Conservation (phyloP, 92 coral and sea anemone genomes). For the Palythoa caribaeorum region DNA sequence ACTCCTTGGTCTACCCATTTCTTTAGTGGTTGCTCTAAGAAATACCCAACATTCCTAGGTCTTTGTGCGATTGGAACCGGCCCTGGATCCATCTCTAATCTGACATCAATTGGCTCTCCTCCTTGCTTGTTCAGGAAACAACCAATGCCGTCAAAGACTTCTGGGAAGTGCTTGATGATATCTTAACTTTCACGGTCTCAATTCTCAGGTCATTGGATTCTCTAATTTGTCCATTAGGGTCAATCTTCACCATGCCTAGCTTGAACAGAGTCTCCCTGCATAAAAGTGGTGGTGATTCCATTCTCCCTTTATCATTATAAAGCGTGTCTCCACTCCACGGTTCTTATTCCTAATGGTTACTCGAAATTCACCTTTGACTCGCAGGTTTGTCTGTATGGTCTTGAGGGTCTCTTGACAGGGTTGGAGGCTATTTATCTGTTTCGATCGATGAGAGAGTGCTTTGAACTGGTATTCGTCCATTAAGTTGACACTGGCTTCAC, state of each 20-base stretch:
- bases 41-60: constrained; percentile 64
- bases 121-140: constrained; percentile 40
- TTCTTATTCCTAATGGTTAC: not conserved
- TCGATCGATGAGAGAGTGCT: too few relatives aligned
- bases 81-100: not conserved
- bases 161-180: not conserved
- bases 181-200: constrained; percentile 16
- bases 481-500: too few relatives aligned
- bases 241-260: constrained; percentile 46
- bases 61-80: constrained; percentile 46
- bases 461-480: too few relatives aligned
- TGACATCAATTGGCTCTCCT: constrained; percentile 39
- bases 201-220: too few relatives aligned
- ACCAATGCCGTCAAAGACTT: constrained; percentile 9
- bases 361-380: too few relatives aligned
- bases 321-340: constrained; percentile 46
- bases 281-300: constrained; percentile 16
- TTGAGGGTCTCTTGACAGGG: too few relatives aligned
- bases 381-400: too few relatives aligned
- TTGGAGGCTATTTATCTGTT: too few relatives aligned
- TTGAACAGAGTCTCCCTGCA: constrained; percentile 40
- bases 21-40: constrained; percentile 60
- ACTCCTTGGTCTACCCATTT: too few relatives aligned
- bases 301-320: constrained; percentile 53
- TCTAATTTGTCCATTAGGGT: constrained; percentile 10